Conservation (phyloP, 2,888 invertebrate genomes). For the Lycocerus yunnanus region DNA sequence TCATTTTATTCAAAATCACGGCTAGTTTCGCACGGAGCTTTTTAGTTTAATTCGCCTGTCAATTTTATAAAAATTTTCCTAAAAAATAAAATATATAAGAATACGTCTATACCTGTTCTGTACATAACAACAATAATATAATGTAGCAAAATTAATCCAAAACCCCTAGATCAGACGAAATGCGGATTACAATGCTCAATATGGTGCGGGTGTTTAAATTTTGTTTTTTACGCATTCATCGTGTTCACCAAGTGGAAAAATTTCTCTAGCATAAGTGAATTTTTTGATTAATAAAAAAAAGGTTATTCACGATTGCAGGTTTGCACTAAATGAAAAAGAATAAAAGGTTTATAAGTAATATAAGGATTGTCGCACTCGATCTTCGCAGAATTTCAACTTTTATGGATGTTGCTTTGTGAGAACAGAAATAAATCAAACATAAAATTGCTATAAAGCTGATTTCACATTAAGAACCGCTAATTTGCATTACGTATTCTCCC, state of each 20-base stretch:
- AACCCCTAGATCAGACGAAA: background rate
- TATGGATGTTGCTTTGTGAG: conserved; percentile 45
- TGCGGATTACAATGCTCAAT: conserved; percentile 5
- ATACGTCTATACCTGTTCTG: conserved; percentile 10
- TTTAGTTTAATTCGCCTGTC: conserved; percentile 12
- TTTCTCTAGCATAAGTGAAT: background rate
- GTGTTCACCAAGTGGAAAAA: conserved; percentile 3
- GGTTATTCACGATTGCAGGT: background rate
- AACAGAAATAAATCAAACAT: conserved; percentile 47
- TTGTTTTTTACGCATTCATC: background rate
- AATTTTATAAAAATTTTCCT: conserved; percentile 2
- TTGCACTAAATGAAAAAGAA: conserved; percentile 7
- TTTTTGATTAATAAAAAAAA: conserved; percentile 3
- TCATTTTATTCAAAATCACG: background rate
- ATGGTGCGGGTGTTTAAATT: conserved; percentile 13
- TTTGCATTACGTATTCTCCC: conserved; percentile 53
- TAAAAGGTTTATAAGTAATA: conserved; percentile 6
- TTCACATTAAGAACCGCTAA: conserved; percentile 42
- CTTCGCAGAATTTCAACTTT: conserved; percentile 42
- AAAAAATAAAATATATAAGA: conserved; percentile 3
- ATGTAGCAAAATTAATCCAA: conserved; percentile 19
- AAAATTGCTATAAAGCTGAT: conserved; percentile 44
- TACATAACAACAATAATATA: background rate
- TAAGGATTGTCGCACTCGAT: conserved; percentile 1
- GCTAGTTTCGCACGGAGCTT: conserved; percentile 22